Percentiles rank a stretch among this genome's conserved stretches.
Evolutionary conservation across 1,140 invertebrate genomes (phyloP).

Genomic region (Drosophila pandora): DNA sequence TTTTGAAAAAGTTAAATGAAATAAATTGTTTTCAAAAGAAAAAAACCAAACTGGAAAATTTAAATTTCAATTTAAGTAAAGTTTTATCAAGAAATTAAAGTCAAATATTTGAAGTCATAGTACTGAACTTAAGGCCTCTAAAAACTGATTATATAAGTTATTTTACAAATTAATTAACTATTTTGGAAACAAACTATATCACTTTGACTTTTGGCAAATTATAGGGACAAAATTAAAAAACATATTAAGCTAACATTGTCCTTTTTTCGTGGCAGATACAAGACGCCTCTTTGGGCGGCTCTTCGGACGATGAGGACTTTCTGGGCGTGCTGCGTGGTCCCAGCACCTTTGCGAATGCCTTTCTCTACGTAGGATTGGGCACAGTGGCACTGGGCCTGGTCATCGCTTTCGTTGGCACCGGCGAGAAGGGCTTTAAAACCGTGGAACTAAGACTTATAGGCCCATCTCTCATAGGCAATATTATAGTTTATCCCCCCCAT

Average conservation of each 20-base stretch:
- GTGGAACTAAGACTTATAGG: slow-evolving; percentile 92
- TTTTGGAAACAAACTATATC: background rate
- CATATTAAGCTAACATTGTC: slow-evolving; percentile 1
- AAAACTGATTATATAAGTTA: too few species aligned
- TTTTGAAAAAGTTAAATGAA: background rate
- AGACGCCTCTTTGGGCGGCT: slow-evolving; percentile 83
- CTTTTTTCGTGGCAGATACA: slow-evolving; percentile 68
- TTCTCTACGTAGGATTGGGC: slow-evolving; percentile 93
- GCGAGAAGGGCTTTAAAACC: slow-evolving; percentile 95
- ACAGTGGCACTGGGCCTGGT: slow-evolving; percentile 92
- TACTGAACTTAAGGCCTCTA: too few species aligned
- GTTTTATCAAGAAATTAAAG: too few species aligned
- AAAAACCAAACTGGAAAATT: background rate
- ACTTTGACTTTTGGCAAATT: background rate
- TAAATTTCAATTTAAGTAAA: too few species aligned
- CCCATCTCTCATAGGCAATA: slow-evolving; percentile 88
- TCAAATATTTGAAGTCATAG: too few species aligned
- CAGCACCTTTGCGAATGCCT: slow-evolving; percentile 89
- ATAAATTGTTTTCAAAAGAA: background rate
- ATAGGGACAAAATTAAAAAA: background rate
- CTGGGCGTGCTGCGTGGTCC: slow-evolving; percentile 85
- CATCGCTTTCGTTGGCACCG: slow-evolving; percentile 94
- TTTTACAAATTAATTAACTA: background rate
- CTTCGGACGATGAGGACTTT: slow-evolving; percentile 84
- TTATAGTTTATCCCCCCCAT: background rate